Base-by-base conservation (phyloP, 2,113 vertebrate species). In the Cavia aperea region DNA sequence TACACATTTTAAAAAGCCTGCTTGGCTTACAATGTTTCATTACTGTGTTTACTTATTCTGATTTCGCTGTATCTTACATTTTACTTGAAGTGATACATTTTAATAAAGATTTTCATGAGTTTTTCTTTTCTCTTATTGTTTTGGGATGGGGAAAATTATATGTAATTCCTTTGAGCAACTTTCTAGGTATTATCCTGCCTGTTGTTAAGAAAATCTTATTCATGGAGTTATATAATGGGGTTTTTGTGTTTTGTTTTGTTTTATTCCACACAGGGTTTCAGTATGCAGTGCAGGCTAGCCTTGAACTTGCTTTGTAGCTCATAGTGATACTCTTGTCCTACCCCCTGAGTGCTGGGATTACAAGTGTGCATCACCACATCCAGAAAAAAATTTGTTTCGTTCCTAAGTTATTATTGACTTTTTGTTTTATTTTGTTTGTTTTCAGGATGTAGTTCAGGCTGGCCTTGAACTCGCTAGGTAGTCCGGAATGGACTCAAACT, bases 1-100 rank as follows among this genome's bases (percentile, higher is more conserved):
- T 58, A 58, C 11, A 58, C 56, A 16, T 58, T 5, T 58, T 81
- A 81, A 88, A 82, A 92, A 66, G 49, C 16, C 56, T 66, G 43
- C 12, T 68, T 83, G 6, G 4, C 33, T 73, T 86, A 51, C 43
- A 49, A 68, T 62, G 62, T 83, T 73, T 86, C 26, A 49, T 66
- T 77, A 73, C 86, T 91, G 39, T 62, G 6, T 78, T 90, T 24
- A 93, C 62, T 89, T 95, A 83, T 86, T 94, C 81, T 84, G 49
- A 87, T 89, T 91, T 89, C 89, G 82, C 73, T 10, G 58, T 6
- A 39, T 26, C 81, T 77, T 92, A 56, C 21, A 36, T 82, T 78
- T 82, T 86, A 73, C 58, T 63, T 83, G 23, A 86, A 49, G 78
- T 73, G 46, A 94, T 51, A 92, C 1, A 16, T 81, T 73, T 43